Evolutionary conservation across 2,113 vertebrate genomes (phyloP), one percentile per base, ranked within the genome.

Genomic region (Pholis gunnellus): DNA sequence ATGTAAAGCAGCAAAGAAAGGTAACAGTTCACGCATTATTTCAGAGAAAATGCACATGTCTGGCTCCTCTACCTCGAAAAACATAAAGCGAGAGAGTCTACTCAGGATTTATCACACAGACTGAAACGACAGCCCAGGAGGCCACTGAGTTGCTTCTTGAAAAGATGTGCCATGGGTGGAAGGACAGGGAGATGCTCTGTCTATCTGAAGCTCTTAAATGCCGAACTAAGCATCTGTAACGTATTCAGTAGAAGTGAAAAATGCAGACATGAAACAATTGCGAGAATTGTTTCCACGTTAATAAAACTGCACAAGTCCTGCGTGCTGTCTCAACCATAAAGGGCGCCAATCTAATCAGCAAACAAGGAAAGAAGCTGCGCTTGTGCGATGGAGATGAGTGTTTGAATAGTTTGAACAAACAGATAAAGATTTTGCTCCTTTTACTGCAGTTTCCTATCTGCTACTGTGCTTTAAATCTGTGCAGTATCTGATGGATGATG

Each of bases 91-190:
- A 29, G 78, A 70, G 76, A 67, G 72, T 72, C 42, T 46, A 20
- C 40, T 60, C 31, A 72, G 57, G 75, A 90, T 94, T 89, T 75
- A 83, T 91, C 89, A 90, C 74, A 87, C 63, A 79, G 79, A 86
- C 83, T 84, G 83, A 86, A 72, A 61, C 75, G 38, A 75, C 75
- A 79, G 82, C 69, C 67, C 65, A 82, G 71, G 9, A 70, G 68
- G 83, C 87, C 65, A 68, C 22, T 60, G 56, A 81, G 69, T 18
- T 63, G 72, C 69, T 72, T 79, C 78, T 61, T 80, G 67, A 67
- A 79, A 86, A 54, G 59, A 78, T 78, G 64, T 82, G 77, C 69
- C 64, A 52, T 2, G 1, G 65, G 31, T 67, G 3, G 40, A 80
- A 61, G 25, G 50, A 52, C 78, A 64, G 75, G 10, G 48, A 81